phyloP scores from a whole-genome alignment of 2,797 vertebrate genomes.

The Characodon lateralis region DNA sequence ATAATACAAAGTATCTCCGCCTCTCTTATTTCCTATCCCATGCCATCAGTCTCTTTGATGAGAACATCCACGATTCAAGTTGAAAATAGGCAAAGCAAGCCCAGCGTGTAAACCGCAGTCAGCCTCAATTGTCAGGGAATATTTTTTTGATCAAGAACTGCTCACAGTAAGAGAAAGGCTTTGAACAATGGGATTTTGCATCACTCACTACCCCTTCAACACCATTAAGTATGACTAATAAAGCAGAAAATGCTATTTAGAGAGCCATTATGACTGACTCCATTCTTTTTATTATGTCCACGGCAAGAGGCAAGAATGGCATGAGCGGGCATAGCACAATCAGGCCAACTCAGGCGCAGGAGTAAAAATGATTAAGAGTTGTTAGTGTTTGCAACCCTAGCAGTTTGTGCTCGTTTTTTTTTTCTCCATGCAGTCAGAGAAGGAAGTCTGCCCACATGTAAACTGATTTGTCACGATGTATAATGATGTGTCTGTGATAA shows the following conservation, averaged over 20 bases:
- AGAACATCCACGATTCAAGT: conserved; percentile 63
- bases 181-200: conserved; percentile 75
- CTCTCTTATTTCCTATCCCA: conserved; percentile 58
- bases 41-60: conserved; percentile 73
- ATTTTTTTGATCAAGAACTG: conserved; percentile 67
- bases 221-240: conserved; percentile 85
- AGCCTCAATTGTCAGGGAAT: conserved; percentile 72
- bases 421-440: conserved; percentile 46
- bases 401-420: conserved; percentile 59
- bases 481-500: conserved; percentile 62
- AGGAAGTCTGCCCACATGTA: conserved; percentile 55
- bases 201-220: conserved; percentile 76
- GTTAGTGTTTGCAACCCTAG: conserved; percentile 67
- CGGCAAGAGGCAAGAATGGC: conserved; percentile 62
- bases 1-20: conserved; percentile 51
- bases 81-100: conserved; percentile 74
- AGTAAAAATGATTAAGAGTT: conserved; percentile 72
- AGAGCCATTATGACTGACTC: conserved; percentile 80
- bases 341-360: conserved; percentile 48
- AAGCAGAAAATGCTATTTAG: conserved; percentile 84
- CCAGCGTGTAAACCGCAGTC: conserved; percentile 75
- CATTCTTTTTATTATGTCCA: conserved; percentile 77
- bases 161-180: conserved; percentile 68
- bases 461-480: conserved; percentile 63
- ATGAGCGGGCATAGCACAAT: conserved; percentile 45